phyloP scores from a whole-genome alignment of 2,113 vertebrate genomes.

The Lanius ludovicianus region DNA sequence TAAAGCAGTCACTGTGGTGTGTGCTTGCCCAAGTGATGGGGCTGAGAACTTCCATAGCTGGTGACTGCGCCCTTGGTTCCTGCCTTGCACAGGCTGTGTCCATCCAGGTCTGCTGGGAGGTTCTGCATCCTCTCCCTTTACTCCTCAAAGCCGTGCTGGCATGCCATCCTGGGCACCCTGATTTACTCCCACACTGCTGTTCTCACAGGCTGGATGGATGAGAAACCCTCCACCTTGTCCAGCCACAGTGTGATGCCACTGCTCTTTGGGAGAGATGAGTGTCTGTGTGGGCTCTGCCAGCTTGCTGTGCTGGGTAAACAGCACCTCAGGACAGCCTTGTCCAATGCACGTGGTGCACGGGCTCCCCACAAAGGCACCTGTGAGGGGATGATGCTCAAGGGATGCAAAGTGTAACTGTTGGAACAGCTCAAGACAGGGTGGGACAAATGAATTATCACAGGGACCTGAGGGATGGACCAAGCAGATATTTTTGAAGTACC shows the following conservation, averaged over 20 bases:
- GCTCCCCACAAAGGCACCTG: fast-evolving
- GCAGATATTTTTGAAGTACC: neutral
- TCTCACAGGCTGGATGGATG: fast-evolving
- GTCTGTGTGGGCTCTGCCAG: neutral
- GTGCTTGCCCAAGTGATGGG: fast-evolving
- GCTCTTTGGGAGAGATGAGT: neutral
- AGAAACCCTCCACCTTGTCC: fast-evolving
- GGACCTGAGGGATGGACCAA: neutral
- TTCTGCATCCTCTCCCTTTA: neutral
- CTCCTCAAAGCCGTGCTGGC: fast-evolving
- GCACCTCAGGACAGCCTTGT: neutral
- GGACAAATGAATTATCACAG: neutral
- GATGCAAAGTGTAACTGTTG: neutral
- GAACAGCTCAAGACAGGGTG: neutral
- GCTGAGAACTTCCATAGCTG: fast-evolving
- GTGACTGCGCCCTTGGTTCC: neutral
- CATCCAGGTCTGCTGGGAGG: fast-evolving
- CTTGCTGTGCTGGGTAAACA: neutral
- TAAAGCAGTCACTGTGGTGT: fast-evolving
- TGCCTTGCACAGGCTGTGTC: no score
- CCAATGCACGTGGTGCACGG: neutral
- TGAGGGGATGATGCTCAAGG: neutral
- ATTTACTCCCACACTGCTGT: fast-evolving
- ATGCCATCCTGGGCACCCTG: fast-evolving
- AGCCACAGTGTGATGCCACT: fast-evolving